phyloP scores from a whole-genome alignment of 2,888 invertebrate genomes.

The Hypercompe scribonia region DNA sequence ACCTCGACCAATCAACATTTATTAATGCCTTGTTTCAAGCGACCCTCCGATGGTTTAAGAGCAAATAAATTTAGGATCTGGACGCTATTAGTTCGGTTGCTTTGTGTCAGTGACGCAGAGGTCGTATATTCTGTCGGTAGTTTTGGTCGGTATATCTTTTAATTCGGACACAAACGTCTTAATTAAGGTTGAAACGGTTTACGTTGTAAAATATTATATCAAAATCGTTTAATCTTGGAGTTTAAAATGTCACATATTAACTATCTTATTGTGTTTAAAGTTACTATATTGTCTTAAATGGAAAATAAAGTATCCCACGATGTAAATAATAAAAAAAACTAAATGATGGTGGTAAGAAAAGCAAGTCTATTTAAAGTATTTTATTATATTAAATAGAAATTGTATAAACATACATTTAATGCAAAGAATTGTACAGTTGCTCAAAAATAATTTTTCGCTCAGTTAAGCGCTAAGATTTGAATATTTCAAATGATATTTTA shows the following conservation, averaged over 20 bases:
- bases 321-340: conserved; percentile 45
- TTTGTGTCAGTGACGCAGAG: conserved; percentile 65
- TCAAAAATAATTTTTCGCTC: neutral
- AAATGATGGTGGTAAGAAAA: neutral
- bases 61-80: conserved; percentile 72
- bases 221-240: conserved; percentile 53
- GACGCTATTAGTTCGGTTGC: conserved; percentile 68
- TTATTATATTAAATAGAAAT: too few relatives aligned
- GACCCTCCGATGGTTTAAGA: conserved; percentile 63
- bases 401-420: too few relatives aligned
- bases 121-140: conserved; percentile 72
- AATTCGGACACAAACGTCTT: conserved; percentile 72
- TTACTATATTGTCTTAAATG: conserved; percentile 35
- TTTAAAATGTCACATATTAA: conserved; percentile 51
- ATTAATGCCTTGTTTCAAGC: conserved; percentile 67
- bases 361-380: neutral
- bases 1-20: conserved; percentile 73
- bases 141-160: conserved; percentile 67
- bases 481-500: neutral
- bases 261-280: conserved; percentile 50
- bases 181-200: conserved; percentile 76
- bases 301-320: conserved; percentile 45
- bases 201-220: conserved; percentile 67
- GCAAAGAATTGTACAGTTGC: neutral
- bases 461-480: neutral